These are phyloP conservation scores for Eulemur rubriventer DNA, from an alignment of 2,797 vertebrate genomes.

Conservation along the genomic window DNA sequence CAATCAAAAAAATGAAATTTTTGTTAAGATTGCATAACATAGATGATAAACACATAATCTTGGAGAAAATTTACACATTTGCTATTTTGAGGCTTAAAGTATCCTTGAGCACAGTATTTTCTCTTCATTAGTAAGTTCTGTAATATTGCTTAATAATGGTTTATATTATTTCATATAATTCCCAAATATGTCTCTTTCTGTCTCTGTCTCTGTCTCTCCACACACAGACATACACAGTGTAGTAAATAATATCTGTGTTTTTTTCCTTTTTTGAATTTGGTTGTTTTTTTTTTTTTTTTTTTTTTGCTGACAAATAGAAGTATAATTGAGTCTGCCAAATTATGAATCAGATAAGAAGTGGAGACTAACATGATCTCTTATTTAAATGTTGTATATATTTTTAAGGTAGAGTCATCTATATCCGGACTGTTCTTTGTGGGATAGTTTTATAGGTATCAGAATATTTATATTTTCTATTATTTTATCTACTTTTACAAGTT, in stretches of 20 bases:
- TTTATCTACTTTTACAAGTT: neutral
- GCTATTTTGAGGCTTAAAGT: neutral
- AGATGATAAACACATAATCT: neutral
- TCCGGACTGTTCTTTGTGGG: neutral
- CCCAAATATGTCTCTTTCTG: neutral
- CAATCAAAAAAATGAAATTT: neutral
- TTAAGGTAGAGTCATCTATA: neutral
- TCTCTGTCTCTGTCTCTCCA: neutral
- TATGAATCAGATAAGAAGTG: neutral
- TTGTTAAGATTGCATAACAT: neutral
- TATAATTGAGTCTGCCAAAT: neutral
- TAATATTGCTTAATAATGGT: neutral
- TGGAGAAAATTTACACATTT: neutral
- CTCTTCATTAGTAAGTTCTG: neutral
- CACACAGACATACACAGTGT: fast-evolving
- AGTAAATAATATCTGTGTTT: neutral
- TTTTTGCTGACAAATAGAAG: neutral
- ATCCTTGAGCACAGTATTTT: neutral
- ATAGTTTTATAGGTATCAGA: neutral
- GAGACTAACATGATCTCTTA: neutral
- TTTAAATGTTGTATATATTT: neutral
- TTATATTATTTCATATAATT: neutral
- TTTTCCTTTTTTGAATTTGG: neutral
- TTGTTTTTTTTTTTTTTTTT: neutral
- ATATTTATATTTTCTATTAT: neutral